A percentile compares a stretch with the other conserved stretches of the same genome.
Conservation (phyloP, 2,888 invertebrate genomes). For the Lithophane socia region DNA sequence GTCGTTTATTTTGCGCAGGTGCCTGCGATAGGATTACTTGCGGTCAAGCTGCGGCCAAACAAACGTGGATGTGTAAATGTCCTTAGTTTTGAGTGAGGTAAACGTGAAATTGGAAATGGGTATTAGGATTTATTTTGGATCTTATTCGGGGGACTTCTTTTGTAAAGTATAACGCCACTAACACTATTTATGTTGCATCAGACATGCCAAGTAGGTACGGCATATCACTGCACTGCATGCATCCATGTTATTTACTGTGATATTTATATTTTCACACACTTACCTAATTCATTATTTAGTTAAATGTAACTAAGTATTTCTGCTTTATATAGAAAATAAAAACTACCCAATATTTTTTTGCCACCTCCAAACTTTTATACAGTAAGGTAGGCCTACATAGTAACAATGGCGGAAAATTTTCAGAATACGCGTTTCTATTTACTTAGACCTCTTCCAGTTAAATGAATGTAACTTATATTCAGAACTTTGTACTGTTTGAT, state of each 20-base stretch:
- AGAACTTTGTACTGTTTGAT: conserved; percentile 34
- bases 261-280: not conserved
- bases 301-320: not conserved
- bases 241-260: not conserved
- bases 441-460: conserved; percentile 18
- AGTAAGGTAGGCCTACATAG: conserved; percentile 16
- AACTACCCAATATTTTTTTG: not conserved
- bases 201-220: not conserved
- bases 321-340: not conserved
- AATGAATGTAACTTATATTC: conserved; percentile 18
- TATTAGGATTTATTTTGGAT: not conserved
- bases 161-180: not conserved
- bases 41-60: conserved; percentile 73
- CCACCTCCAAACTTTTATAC: conserved; percentile 45
- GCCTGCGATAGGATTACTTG: conserved; percentile 76
- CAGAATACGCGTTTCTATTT: conserved; percentile 17
- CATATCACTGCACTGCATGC: not conserved
- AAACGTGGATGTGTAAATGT: conserved; percentile 48
- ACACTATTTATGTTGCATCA: not conserved
- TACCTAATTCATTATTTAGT: not conserved
- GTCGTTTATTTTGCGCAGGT: conserved; percentile 78
- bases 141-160: not conserved
- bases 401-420: conserved; percentile 44
- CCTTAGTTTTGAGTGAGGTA: conserved; percentile 16
- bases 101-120: not conserved